Base-by-base conservation (phyloP, 2,113 vertebrate genomes). In the Lota lota region DNA sequence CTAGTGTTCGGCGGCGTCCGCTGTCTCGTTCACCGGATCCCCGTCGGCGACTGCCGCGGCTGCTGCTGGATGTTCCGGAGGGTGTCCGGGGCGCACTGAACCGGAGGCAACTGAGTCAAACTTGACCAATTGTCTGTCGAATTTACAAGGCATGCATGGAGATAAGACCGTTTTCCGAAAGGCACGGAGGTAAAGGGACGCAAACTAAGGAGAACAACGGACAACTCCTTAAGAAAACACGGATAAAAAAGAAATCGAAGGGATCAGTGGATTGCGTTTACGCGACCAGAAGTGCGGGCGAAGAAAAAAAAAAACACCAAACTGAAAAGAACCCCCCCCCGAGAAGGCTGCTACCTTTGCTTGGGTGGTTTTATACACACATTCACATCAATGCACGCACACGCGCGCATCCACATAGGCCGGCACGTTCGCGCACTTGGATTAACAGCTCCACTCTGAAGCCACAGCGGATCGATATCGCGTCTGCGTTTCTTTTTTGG, bases 361-460 rank as follows among this genome's bases (percentile, higher is more conserved):
- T 76, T 74, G 83, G 81, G 36, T 73, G 79, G 76, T 70, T 63
- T 56, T 83, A 77, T 72, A 76, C 71, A 59, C 72, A 79, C 80
- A 71, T 78, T 75, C 75, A 62, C 61, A 12, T 7, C 20, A 8
- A 22, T 17, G 24, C 16, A 33, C 17, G 40, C 67, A 78, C 79
- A 74, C 79, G 75, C 69, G 47, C 62, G 17, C 64, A 65, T 15
- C 15, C 63, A 22, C 50, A 56, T 14, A 22, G n/a, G 8, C 67
- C 16, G 14, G 22, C 68, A 20, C 65, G 70, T 79, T 63, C 79
- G 73, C 72, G 64, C 82, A 68, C 79, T 74, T 83, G 88, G 84
- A 87, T 86, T 80, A 86, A 85, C 85, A 82, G 85, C 90, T 77
- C 80, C 80, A 70, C 80, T 83, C 84, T 68, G 72, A 83, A 74